A percentile compares a stretch with the other conserved stretches of the same genome.
Evolutionary conservation across 2,113 vertebrate genomes (phyloP).

Genomic region (Mesitornis unicolor): DNA sequence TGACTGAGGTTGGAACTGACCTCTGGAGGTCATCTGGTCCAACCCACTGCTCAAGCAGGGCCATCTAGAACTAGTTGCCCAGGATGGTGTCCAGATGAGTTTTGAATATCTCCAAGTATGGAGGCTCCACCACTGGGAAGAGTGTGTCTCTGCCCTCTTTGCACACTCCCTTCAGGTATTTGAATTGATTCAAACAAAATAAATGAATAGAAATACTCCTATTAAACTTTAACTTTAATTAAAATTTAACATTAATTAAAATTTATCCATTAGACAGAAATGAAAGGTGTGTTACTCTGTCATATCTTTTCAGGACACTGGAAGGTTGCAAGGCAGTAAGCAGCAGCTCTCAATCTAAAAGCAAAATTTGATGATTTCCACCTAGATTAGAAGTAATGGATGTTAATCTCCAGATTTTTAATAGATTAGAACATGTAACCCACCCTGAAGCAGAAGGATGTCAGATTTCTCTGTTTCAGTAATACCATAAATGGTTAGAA

Average conservation of each 20-base stretch:
- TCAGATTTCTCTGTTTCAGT: not conserved
- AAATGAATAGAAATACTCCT: not conserved
- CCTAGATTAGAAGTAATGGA: not conserved
- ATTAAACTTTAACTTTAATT: not conserved
- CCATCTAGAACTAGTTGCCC: not conserved
- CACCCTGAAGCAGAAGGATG: not conserved
- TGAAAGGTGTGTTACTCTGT: not conserved
- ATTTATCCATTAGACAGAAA: not conserved
- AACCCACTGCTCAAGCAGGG: not conserved
- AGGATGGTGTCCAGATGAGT: not conserved
- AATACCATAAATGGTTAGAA: not conserved
- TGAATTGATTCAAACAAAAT: not conserved
- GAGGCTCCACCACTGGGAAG: not conserved
- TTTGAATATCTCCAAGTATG: not conserved
- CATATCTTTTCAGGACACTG: not conserved
- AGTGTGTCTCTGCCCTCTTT: no score
- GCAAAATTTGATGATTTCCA: not conserved
- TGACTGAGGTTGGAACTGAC: not conserved
- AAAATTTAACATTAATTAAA: not conserved
- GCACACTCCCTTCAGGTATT: not conserved
- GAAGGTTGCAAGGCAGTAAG: not conserved
- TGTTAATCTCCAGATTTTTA: not conserved
- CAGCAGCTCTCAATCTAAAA: not conserved
- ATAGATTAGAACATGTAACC: not conserved
- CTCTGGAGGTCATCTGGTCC: not conserved